phyloP scores from a whole-genome alignment of 2,797 vertebrate genomes.

The Sebastes goodei region DNA sequence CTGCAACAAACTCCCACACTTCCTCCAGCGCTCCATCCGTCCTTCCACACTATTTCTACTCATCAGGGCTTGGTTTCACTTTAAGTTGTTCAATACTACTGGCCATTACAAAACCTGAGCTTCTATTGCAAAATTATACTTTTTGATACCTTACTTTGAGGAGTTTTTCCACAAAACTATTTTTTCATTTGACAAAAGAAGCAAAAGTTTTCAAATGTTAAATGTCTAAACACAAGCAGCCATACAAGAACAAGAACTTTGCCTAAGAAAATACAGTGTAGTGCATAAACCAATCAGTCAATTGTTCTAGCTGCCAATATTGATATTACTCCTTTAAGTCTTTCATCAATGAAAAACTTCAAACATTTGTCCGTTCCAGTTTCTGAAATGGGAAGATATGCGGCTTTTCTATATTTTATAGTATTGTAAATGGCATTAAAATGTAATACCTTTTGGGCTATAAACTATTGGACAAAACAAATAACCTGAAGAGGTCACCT shows the following conservation, averaged over 20 bases:
- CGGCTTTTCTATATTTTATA: background rate
- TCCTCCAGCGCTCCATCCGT: slow-evolving; percentile 32
- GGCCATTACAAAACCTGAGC: background rate
- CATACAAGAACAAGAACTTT: background rate
- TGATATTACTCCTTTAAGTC: background rate
- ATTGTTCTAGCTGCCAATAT: background rate
- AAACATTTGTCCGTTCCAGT: background rate
- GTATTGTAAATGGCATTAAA: background rate
- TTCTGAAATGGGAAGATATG: background rate
- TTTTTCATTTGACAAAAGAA: background rate
- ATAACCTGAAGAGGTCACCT: background rate
- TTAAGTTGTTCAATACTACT: background rate
- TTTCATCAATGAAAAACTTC: background rate
- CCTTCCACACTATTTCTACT: slow-evolving; percentile 9
- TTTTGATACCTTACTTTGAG: background rate
- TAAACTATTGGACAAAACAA: background rate
- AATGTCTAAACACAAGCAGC: background rate
- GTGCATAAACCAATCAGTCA: background rate
- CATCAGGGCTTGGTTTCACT: background rate
- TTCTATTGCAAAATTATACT: background rate
- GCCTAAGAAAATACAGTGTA: background rate
- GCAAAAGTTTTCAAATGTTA: background rate
- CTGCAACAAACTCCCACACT: slow-evolving; percentile 55
- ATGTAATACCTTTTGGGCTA: background rate
- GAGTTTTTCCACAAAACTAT: background rate